Base-by-base conservation (phyloP, 1,140 invertebrate genomes). In the Amphibalanus amphitrite region DNA sequence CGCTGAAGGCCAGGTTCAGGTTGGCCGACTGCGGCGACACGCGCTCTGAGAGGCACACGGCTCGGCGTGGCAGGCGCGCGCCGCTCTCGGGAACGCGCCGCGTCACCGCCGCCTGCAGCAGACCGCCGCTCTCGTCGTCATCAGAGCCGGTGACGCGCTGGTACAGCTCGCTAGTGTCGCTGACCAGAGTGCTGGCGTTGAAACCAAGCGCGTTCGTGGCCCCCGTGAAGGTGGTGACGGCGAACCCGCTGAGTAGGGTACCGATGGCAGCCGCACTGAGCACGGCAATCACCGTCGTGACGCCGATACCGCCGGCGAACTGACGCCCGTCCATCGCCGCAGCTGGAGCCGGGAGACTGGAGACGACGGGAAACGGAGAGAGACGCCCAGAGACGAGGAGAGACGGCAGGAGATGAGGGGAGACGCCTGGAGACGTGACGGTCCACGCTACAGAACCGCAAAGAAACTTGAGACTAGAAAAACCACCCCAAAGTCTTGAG, bases 201-300 rank as follows among this genome's bases (percentile, higher is more conserved):
- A 65, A 65, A 25, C 64, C 64, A 3, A 65, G 64, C 26, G 10
- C 23, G 20, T 65, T 65, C 10, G 64, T 65, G 64, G n/a, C 23
- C 10, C 64, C 64, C 64, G 20, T 65, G 64, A 65, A 65, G 23
- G 64, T 65, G 64, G 64, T 65, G 23, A 65, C 64, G 23, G 64
- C 64, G 6, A 65, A 23, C 10, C 64, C 64, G 64, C 64, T 65
- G 64, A 65, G 64, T 4, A 65, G 4, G 23, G 64, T 65, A 25
- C 64, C 64, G 26, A 65, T 26, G 64, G 64, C 64, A 6, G 64
- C 64, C 6, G 64, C 64, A 23, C 64, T 65, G 10, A 65, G 26
- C 64, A 65, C 64, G 64, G 64, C 64, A 15, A 65, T 65, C 64
- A 65, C 64, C 64, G 64, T 65, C 23, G 64, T 65, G 10, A 65